A percentile compares a stretch with the other conserved stretches of the same genome.
Evolutionary conservation across 2,888 invertebrate species (phyloP).

Genomic region (Allacma fusca): DNA sequence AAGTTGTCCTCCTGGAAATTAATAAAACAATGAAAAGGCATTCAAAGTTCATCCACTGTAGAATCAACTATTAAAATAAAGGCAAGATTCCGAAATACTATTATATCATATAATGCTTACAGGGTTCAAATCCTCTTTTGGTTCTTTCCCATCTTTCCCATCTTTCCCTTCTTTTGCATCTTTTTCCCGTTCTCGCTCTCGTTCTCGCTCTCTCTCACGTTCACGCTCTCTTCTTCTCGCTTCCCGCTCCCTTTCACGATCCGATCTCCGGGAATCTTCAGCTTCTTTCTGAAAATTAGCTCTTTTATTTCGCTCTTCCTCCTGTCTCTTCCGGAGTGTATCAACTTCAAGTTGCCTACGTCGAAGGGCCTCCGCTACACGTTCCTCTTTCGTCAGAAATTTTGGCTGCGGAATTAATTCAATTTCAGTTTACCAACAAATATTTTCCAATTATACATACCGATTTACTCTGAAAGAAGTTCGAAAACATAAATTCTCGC

Average conservation of each 20-base stretch:
- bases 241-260: conserved; percentile 60
- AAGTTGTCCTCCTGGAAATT: neutral
- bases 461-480: no score
- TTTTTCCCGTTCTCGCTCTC: conserved; percentile 37
- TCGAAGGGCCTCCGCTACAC: conserved; percentile 87
- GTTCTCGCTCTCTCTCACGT: conserved; percentile 60
- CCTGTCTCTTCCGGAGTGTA: conserved; percentile 75
- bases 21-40: neutral
- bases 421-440: no score
- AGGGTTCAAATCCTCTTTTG: conserved; percentile 2
- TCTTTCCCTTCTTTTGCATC: neutral
- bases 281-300: conserved; percentile 66
- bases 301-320: conserved; percentile 74
- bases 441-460: neutral
- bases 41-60: no score
- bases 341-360: conserved; percentile 89
- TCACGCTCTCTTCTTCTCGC: conserved; percentile 58
- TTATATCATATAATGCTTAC: no score
- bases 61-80: no score
- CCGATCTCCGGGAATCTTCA: conserved; percentile 58
- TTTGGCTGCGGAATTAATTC: conserved; percentile 74
- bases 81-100: neutral
- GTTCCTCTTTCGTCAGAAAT: conserved; percentile 94
- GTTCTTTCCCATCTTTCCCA: neutral
- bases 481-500: no score